Evolutionary conservation across 2,797 vertebrate genomes (phyloP).

Genomic region (Sparidentex hasta): DNA sequence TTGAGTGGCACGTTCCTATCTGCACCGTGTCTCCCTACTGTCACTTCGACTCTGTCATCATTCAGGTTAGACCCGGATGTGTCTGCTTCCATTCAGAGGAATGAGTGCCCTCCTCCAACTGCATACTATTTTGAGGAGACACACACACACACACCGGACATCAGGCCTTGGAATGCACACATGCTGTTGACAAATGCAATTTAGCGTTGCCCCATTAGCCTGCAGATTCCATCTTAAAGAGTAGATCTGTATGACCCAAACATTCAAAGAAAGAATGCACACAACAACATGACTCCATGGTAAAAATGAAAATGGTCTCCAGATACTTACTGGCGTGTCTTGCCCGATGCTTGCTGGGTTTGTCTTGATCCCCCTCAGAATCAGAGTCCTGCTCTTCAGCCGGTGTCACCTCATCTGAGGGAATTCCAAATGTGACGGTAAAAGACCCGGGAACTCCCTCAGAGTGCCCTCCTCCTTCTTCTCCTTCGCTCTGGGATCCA

Average conservation of each 20-base stretch:
- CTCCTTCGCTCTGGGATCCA: constrained; percentile 87
- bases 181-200: constrained; percentile 59
- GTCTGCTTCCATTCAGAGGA: constrained; percentile 64
- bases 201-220: constrained; percentile 35
- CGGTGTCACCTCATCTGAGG: constrained; percentile 86
- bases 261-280: not conserved
- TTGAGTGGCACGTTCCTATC: not conserved
- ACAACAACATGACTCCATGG: not conserved
- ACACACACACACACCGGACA: constrained; percentile 50
- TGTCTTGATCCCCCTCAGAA: constrained; percentile 88
- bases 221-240: constrained; percentile 28
- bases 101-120: constrained; percentile 47
- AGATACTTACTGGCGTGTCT: constrained; percentile 95
- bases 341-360: constrained; percentile 95
- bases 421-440: constrained; percentile 91
- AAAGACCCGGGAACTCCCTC: constrained; percentile 89
- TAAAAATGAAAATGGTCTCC: constrained; percentile 26
- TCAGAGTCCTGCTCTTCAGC: constrained; percentile 87
- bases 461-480: constrained; percentile 89
- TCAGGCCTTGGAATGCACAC: constrained; percentile 66
- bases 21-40: not conserved
- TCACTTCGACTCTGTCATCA: constrained; percentile 28
- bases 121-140: constrained; percentile 77
- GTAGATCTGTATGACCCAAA: not conserved
- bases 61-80: constrained; percentile 50